Base-by-base conservation (phyloP, 2,797 vertebrate species). In the Eupleurogrammus muticus region DNA sequence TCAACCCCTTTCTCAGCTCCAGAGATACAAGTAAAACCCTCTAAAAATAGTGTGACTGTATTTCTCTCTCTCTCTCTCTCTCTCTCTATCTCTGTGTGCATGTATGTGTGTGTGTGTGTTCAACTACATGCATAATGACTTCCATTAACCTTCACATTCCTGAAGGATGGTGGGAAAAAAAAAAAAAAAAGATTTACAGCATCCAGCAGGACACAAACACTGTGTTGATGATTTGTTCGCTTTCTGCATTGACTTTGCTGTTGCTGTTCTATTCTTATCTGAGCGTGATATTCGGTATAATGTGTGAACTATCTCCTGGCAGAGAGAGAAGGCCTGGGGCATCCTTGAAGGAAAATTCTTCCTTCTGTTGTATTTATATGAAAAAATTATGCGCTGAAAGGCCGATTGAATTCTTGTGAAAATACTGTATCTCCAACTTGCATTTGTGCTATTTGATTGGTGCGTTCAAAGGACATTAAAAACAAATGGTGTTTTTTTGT, bases 121-220 rank as follows among this genome's bases (percentile, higher is more conserved):
- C 81, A 77, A 87, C 80, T 87, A 79, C 77, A 85, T 87, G 81
- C 84, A 91, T 92, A 91, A 93, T 90, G 79, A 89, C 80, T 85
- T 82, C 76, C 81, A 92, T 92, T 92, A 92, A 91, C 89, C 90
- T 90, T 91, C 84, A 83, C 79, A 77, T 67, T 85, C 48, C 42
- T 71, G 54, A 84, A 81, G 71, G 71, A 86, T 66, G 66, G 58
- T 5, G 7, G 53, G 28, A 6, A 28, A 28, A 28, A 28, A 28
- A 28, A 28, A 28, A 28, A 28, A 28, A 67, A 64, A 79, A 82
- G 67, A 83, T 83, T 81, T 76, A 79, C 71, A 36, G 53, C 71
- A 74, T 80, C n/a, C 44, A 53, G 49, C 42, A 65, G 55, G 74
- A 69, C 35, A 19, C 66, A 78, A 76, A 77, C 60, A 62, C 44